Evolutionary conservation across 2,797 vertebrate genomes (phyloP), one percentile per base, ranked within the genome.

Genomic region (Hylomyscus alleni): DNA sequence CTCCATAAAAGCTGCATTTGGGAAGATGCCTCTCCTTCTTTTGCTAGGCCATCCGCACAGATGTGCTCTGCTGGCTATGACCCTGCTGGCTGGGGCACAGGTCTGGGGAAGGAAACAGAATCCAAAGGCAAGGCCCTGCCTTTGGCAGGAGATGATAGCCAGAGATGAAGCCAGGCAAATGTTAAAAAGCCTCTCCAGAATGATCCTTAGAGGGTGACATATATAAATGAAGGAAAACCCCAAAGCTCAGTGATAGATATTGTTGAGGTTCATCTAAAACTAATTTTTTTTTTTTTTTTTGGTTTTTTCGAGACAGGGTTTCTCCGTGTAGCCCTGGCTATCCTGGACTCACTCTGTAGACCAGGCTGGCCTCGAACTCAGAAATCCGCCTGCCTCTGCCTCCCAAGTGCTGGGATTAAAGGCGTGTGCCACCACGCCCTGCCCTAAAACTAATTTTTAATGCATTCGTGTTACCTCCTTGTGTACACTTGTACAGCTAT

Each of bases 181-280:
- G 24, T n/a, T 84, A 76, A 86, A 95, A 89, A 90, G 44, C 62
- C 52, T 37, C 4, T 4, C 31, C 47, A 77, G 83, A 97, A 84
- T 67, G 26, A 22, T 31, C 83, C 40, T 84, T 88, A 65, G 60
- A 78, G 62, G 37, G 6, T 5, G 24, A 67, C 8, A 50, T 54
- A n/a, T 73, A 20, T 72, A 31, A 14, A 37, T 20, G 75, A 87
- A 77, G 52, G 34, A 69, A 90, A 62, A 69, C 31, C 54, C 14
- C 62, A 80, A 87, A 37, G 67, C 67, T 67, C 73, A 22, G 67
- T 34, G 67, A 67, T 17, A 76, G 73, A n/a, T 31, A 9, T 19
- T 80, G 31, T 40, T 72, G 50, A 31, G 13, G 52, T 60, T 26
- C 31, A 15, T 60, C 81, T 34, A 50, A 37, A 3, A 26, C 12